phyloP scores from a whole-genome alignment of 2,113 vertebrate species.

The Cavia porcellus region DNA sequence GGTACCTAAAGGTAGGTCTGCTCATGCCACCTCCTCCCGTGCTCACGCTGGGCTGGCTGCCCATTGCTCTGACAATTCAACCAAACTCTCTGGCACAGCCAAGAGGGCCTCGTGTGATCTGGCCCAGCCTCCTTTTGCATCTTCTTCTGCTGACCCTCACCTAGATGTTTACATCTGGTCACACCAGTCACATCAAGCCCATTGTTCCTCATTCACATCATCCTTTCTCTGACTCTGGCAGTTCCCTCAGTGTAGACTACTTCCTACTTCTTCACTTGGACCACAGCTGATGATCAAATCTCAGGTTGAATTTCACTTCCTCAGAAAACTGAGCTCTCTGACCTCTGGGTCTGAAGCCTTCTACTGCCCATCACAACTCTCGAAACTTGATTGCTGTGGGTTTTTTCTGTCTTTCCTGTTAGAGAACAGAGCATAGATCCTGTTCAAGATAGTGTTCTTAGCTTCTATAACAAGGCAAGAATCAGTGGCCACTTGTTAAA shows the following conservation, averaged over 20 bases:
- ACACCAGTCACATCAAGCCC: not conserved
- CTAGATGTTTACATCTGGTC: not conserved
- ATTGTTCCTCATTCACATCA: slow-evolving; percentile 19
- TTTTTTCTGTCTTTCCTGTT: not conserved
- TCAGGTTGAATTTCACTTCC: slow-evolving; percentile 63
- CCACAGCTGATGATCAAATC: not conserved
- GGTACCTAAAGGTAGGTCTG: not conserved
- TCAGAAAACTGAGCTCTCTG: not conserved
- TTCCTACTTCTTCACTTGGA: not conserved
- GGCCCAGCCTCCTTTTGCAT: not conserved
- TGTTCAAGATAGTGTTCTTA: not conserved
- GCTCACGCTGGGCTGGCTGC: not conserved
- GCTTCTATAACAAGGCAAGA: slow-evolving; percentile 28
- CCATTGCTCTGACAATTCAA: not conserved
- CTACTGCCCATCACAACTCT: not conserved
- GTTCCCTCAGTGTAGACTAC: not conserved
- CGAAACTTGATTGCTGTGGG: slow-evolving; percentile 12
- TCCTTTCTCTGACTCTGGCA: not conserved
- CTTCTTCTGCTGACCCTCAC: not conserved
- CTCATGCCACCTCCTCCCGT: not conserved
- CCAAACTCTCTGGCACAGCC: not conserved
- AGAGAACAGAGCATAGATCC: not conserved
- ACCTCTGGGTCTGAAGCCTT: not conserved
- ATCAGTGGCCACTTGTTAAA: not conserved
- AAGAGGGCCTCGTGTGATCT: not conserved